Conservation (phyloP, 2,888 invertebrate genomes). For the Lycocerus yunnanus region DNA sequence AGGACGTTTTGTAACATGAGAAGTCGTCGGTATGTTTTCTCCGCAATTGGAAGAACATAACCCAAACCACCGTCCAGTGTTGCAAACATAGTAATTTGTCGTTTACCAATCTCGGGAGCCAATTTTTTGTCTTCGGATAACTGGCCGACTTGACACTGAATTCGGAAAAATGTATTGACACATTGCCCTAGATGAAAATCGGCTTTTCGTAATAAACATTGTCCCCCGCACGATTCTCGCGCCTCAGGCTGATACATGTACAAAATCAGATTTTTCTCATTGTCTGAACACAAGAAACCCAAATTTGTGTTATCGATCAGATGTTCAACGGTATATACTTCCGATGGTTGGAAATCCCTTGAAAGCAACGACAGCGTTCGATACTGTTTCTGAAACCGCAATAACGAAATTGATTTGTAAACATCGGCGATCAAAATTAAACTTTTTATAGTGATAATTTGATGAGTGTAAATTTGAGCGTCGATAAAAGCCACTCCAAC, state of each 20-base stretch:
- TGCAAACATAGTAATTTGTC: conserved; percentile 86
- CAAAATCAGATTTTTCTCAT: conserved; percentile 85
- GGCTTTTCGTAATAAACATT: conserved; percentile 86
- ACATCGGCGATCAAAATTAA: conserved; percentile 95
- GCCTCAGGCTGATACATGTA: conserved; percentile 97
- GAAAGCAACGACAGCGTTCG: conserved; percentile 89
- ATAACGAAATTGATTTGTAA: conserved; percentile 89
- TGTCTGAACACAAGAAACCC: conserved; percentile 90
- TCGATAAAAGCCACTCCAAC: conserved; percentile 99
- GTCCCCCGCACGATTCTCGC: conserved; percentile 91
- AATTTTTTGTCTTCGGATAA: conserved; percentile 61
- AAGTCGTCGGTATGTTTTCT: conserved; percentile 91
- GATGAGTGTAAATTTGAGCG: conserved; percentile 97
- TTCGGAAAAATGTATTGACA: conserved; percentile 87
- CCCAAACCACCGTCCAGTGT: conserved; percentile 95
- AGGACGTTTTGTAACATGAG: conserved; percentile 97
- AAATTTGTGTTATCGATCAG: conserved; percentile 90
- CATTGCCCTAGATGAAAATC: conserved; percentile 93
- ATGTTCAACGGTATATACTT: conserved; percentile 89
- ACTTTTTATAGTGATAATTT: conserved; percentile 90
- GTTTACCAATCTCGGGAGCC: conserved; percentile 67
- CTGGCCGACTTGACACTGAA: conserved; percentile 73
- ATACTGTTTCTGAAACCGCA: conserved; percentile 90
- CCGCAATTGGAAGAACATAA: conserved; percentile 88
- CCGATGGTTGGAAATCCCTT: conserved; percentile 68